Evolutionary conservation across 2,888 invertebrate species (phyloP), one percentile per base, ranked within the genome.

Genomic region (Apamea anceps): DNA sequence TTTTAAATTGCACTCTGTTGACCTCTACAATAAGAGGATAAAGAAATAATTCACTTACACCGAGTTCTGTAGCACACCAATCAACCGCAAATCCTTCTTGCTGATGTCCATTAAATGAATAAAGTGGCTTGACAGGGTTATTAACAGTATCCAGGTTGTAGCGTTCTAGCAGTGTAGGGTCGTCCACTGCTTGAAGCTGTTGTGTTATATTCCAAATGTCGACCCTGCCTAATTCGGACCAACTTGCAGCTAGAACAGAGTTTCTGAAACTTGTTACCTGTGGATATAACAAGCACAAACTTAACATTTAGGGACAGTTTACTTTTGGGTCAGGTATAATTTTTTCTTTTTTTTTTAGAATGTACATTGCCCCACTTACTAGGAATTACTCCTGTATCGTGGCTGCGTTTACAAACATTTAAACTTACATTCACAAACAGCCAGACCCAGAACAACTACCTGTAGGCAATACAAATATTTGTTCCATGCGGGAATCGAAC

Each of bases 171-270:
- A 97, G 89, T 66, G 96, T 93, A 0, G 98, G 97, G 93, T 98
- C 98, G 91, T 99, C 98, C 0, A 99, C 97, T 21, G 98, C 98
- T 93, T 98, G 97, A 32, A 99, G 91, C 90, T 99, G 98, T 85
- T 98, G 97, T 45, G 98, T 98, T 90, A 99, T 97, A 94, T 99
- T 98, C 99, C 99, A 99, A 84, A 99, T 97, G 92, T 98, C 98
- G 0, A 99, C 99, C 90, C 98, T 97, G 0, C 99, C 99, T 79
- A 98, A 96, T 96, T 99, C 99, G 89, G 99, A 99, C 99, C 99
- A 99, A 68, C 98, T 98, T 1, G 99, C 99, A 72, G 99, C 99
- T 86, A 99, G 94, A 5, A 97, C 97, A 73, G 97, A 97, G 82
- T 98, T 97, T 87, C 98, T 98, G 82, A 98, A 95, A 89, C 96